phyloP scores from a whole-genome alignment of 2,113 vertebrate genomes.

The Amphilophus citrinellus region DNA sequence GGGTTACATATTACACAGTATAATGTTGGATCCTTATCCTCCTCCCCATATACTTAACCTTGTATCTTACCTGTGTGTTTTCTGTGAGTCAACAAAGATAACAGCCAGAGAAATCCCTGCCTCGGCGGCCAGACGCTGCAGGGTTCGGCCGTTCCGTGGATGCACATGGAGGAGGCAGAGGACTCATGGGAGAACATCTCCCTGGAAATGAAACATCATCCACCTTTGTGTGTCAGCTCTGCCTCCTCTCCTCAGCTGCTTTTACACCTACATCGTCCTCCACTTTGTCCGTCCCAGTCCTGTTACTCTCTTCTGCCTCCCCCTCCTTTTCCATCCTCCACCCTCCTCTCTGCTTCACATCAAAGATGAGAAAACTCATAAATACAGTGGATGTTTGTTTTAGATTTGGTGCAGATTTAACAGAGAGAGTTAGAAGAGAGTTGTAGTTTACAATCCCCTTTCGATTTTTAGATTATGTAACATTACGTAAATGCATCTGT shows the following conservation, averaged over 20 bases:
- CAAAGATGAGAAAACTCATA: conserved; percentile 40
- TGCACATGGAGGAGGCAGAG: conserved; percentile 50
- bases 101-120: conserved; percentile 46
- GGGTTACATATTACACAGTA: conserved; percentile 42
- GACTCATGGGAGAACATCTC: conserved; percentile 50
- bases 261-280: conserved; percentile 69
- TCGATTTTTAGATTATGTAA: conserved; percentile 56
- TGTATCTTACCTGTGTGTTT: conserved; percentile 63
- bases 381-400: conserved; percentile 24
- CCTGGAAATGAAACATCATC: conserved; percentile 62
- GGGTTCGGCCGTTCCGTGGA: conserved; percentile 33
- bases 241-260: conserved; percentile 65
- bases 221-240: conserved; percentile 68
- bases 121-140: conserved; percentile 26
- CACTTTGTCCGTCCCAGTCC: conserved; percentile 50
- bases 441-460: conserved; percentile 34
- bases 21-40: conserved; percentile 36
- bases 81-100: conserved; percentile 45
- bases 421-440: conserved; percentile 26
- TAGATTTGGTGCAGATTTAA: conserved; percentile 47
- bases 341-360: conserved; percentile 43
- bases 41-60: conserved; percentile 63
- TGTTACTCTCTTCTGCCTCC: conserved; percentile 42
- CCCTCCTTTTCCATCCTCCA: conserved; percentile 39
- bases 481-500: conserved; percentile 51